phyloP scores from a whole-genome alignment of 2,888 invertebrate species.

The Actias luna region DNA sequence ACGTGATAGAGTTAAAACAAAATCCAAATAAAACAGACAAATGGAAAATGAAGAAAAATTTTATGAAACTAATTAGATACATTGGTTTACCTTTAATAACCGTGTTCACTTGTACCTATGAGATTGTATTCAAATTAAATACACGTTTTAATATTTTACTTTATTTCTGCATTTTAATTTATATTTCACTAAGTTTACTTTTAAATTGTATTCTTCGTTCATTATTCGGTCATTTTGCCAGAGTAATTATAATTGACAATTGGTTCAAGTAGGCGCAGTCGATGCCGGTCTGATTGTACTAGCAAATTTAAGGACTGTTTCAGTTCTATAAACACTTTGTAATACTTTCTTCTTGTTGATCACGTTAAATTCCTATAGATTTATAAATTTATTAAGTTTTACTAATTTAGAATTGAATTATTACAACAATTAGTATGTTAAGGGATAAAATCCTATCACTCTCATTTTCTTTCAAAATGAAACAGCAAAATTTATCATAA shows the following conservation, averaged over 20 bases:
- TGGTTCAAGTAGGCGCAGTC: slow-evolving; percentile 36
- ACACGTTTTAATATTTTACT: slow-evolving; percentile 36
- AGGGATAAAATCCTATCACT: too few relatives aligned
- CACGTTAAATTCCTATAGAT: slow-evolving; percentile 3
- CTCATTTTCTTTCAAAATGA: not conserved
- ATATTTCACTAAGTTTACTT: not conserved
- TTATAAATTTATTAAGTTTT: not conserved
- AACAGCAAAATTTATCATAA: too few relatives aligned
- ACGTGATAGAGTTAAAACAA: slow-evolving; percentile 31
- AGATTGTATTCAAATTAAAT: slow-evolving; percentile 25
- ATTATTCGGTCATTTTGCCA: not conserved
- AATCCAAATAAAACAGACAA: slow-evolving; percentile 7
- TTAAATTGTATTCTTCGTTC: not conserved
- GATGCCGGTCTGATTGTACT: slow-evolving; percentile 5
- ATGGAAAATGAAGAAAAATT: slow-evolving; percentile 65
- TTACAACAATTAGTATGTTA: not conserved
- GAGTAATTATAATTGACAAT: not conserved
- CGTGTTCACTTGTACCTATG: slow-evolving; percentile 61
- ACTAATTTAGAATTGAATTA: not conserved
- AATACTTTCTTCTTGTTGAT: not conserved
- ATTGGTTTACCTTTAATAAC: slow-evolving; percentile 51
- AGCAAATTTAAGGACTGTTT: slow-evolving; percentile 17
- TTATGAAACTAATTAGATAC: slow-evolving; percentile 22
- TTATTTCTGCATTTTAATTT: slow-evolving; percentile 40
- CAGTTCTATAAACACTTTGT: slow-evolving; percentile 1